Evolutionary conservation across 1,140 invertebrate genomes (phyloP).

Genomic region (Oreohelix idahoensis): DNA sequence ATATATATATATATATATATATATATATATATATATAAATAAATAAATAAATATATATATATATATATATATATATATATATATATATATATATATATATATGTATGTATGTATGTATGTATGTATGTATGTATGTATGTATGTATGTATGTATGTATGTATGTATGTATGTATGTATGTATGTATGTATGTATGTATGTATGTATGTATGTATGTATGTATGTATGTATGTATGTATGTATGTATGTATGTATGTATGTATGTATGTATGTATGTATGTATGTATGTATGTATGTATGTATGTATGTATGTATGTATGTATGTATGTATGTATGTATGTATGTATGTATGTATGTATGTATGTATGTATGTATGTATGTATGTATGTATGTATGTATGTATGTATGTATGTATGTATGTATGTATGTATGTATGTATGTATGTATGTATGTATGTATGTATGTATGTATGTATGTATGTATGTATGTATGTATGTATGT

Average conservation of each 20-base stretch:
- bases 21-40: too few species aligned
- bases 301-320: not conserved
- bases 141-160: conserved; percentile 25
- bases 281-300: not conserved
- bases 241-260: not conserved
- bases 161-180: conserved; percentile 20
- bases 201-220: conserved; percentile 24
- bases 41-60: conserved; percentile 6
- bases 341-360: too few species aligned
- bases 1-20: too few species aligned
- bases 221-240: conserved; percentile 19
- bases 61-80: not conserved
- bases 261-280: not conserved
- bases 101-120: conserved; percentile 13
- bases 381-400: too few species aligned
- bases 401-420: too few species aligned
- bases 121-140: conserved; percentile 27
- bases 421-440: too few species aligned
- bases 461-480: too few species aligned
- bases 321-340: too few species aligned
- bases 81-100: not conserved
- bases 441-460: too few species aligned
- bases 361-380: too few species aligned
- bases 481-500: too few species aligned
- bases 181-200: conserved; percentile 5